A percentile compares a stretch with the other conserved stretches of the same genome.
These are phyloP conservation scores for Drosophila yakuba DNA, from an alignment of 1,140 invertebrate species.

Conservation along the genomic window DNA sequence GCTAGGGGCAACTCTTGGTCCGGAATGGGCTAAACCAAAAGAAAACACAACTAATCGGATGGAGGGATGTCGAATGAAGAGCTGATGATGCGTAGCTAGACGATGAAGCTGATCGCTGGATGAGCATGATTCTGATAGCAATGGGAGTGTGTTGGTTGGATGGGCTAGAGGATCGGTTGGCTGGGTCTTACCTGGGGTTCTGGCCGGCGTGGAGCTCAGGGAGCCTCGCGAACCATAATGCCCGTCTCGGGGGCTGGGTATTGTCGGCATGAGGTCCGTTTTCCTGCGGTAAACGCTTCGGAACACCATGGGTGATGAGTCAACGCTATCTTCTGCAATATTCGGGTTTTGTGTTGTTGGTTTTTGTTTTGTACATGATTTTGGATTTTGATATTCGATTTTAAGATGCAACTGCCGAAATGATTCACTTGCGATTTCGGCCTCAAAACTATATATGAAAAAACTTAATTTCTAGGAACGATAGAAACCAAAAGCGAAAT, in stretches of 20 bases:
- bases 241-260: conserved; percentile 90
- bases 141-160: conserved; percentile 16
- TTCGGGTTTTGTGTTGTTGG: conserved; percentile 49
- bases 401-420: conserved; percentile 42
- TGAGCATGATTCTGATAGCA: conserved; percentile 22
- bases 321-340: conserved; percentile 84
- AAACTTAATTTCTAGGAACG: conserved; percentile 52
- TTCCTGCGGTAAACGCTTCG: conserved; percentile 91
- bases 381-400: conserved; percentile 27
- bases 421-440: conserved; percentile 27
- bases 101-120: conserved; percentile 42
- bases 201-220: conserved; percentile 87
- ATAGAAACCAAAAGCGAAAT: conserved; percentile 49
- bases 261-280: conserved; percentile 95
- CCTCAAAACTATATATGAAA: conserved; percentile 22
- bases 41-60: conserved; percentile 33
- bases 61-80: conserved; percentile 27
- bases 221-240: conserved; percentile 85
- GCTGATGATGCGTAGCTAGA: conserved; percentile 41
- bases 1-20: conserved; percentile 34
- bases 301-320: conserved; percentile 86
- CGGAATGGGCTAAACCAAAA: conserved; percentile 46
- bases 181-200: conserved; percentile 88
- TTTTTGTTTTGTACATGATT: conserved; percentile 30
- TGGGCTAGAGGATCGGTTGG: conserved; percentile 9